Base-by-base conservation (phyloP, 2,113 vertebrate genomes). In the Pachycephala philippinensis region DNA sequence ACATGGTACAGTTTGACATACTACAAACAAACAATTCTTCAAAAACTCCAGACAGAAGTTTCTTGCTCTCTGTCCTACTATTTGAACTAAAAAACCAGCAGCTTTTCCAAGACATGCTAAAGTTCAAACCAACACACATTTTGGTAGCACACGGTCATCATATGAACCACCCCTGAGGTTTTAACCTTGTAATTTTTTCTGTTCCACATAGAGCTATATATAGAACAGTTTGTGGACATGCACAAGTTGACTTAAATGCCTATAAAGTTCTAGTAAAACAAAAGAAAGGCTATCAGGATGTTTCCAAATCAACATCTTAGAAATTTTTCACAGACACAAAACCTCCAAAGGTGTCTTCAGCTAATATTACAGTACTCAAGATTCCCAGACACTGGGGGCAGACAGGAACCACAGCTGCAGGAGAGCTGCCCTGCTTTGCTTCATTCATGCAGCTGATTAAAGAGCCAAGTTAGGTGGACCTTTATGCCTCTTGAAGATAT, bases 41-140 rank as follows among this genome's bases (percentile, higher is more conserved):
- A 88, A 45, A 85, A 84, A 33, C 7, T 52, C 40, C 59, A 77
- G 30, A 54, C 0, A 3, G 50, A 24, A 74, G 54, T 85, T 91
- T 69, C 78, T 85, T 35, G 23, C 61, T 94, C 31, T 90, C 45
- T 53, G 23, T 35, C 56, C 68, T 44, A 47, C 42, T 61, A 31
- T n/a, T 42, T 85, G 57, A 83, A 77, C 35, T 87, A 85, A 66
- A 82, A 60, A 95, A 22, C 13, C 37, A 95, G 61, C n/a, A 93
- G 50, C 33, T 93, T 81, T 93, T 71, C 53, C 52, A 92, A 81
- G 87, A 66, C 47, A 40, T 12, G 42, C 39, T 80, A 14, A 74
- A 94, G 56, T 80, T 93, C 71, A 95, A 96, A 86, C 82, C 49
- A 90, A 40, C 47, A 42, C 54, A 78, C 47, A 71, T 84, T 96